Evolutionary conservation across 2,888 invertebrate species (phyloP).

Genomic region (Arctia plantaginis): DNA sequence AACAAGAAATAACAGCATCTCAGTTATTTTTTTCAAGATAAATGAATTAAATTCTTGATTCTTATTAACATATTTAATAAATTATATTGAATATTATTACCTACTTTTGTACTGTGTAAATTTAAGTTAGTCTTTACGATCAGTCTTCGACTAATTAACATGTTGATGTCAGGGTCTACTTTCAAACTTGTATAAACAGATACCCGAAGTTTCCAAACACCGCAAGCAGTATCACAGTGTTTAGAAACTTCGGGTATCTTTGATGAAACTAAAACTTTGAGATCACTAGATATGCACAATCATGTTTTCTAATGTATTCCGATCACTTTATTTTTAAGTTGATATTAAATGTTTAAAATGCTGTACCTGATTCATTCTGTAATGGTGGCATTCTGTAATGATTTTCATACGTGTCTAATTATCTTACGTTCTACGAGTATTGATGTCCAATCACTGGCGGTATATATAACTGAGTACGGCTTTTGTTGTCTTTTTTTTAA

Average conservation of each 20-base stretch:
- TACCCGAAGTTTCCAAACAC: slow-evolving; percentile 33
- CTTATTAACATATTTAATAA: neutral
- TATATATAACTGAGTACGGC: too few relatives aligned
- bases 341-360: neutral
- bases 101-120: neutral
- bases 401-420: too few relatives aligned
- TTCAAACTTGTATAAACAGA: slow-evolving; percentile 45
- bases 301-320: neutral
- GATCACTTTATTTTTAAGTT: neutral
- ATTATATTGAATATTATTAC: neutral
- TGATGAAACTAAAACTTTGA: slow-evolving; percentile 32
- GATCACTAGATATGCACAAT: slow-evolving; percentile 23
- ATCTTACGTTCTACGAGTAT: too few relatives aligned
- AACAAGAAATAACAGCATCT: too few relatives aligned
- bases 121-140: neutral
- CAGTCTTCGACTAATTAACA: neutral
- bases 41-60: too few relatives aligned
- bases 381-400: too few relatives aligned
- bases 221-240: too few relatives aligned
- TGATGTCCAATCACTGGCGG: too few relatives aligned
- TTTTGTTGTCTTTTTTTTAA: too few relatives aligned
- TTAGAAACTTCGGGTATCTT: slow-evolving; percentile 27
- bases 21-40: too few relatives aligned
- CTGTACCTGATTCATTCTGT: too few relatives aligned
- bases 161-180: slow-evolving; percentile 9